Evolutionary conservation across 2,113 vertebrate species (phyloP), one percentile per base, ranked within the genome.

Genomic region (Aix galericulata): DNA sequence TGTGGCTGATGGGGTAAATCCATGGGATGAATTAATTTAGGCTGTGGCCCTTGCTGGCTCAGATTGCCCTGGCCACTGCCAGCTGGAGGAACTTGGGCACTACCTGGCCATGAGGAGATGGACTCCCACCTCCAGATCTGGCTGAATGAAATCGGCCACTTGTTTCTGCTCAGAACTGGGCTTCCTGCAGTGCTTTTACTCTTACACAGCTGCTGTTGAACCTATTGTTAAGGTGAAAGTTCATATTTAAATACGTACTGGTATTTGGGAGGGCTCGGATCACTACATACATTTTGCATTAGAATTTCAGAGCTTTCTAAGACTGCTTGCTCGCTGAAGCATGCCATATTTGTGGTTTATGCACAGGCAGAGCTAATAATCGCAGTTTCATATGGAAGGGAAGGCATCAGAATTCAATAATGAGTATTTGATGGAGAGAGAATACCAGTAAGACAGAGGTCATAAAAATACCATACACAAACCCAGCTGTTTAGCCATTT

Each of bases 401-500:
- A 62, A 93, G 85, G 79, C 86, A 86, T 68, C 69, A 63, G 48
- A 26, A 32, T 72, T 62, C 80, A 88, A 52, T 58, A 90, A 80
- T 0, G 17, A 93, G 59, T 25, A 46, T 86, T 74, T 76, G 93
- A 88, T 82, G 80, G 91, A 15, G 82, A 69, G 79, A 91, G 76
- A 88, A 95, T 77, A 94, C 56, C 82, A 88, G 60, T 17, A 44
- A 91, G 79, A 71, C 67, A 82, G 46, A 93, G 58, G 58, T 87
- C 82, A 76, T 91, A 88, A 93, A 96, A 96, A 88, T 26, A 42
- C 88, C 89, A 50, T 83, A 32, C 68, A n/a, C 62, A 58, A 78
- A n/a, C 75, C 89, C 93, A 95, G 91, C 89, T 94, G 89, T 34
- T 85, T 29, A 71, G 78, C 87, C 85, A 38, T 86, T 95, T 88